Base-by-base conservation (phyloP, 2,797 vertebrate species). In the Acanthiza pusilla region DNA sequence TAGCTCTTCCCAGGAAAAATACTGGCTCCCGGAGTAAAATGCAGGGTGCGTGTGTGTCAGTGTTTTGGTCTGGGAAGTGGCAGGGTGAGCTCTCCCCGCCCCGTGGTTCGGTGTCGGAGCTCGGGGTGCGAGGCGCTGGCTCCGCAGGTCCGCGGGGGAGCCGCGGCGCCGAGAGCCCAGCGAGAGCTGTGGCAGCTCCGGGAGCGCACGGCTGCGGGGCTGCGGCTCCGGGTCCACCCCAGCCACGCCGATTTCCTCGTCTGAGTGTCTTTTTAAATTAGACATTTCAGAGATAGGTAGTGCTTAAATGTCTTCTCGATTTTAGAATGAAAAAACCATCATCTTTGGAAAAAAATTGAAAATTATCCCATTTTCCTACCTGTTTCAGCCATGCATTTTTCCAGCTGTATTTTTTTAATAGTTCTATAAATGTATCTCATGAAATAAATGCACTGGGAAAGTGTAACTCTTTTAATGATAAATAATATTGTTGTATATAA, bases 381-480 rank as follows among this genome's bases (percentile, higher is more conserved):
- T 94, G 30, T 95, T 97, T 93, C 91, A 92, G 96, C 79, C 77
- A 9, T 53, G 63, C 72, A 50, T 96, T 97, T 97, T 68, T 79
- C 91, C 88, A 96, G 96, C 92, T 93, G 76, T 90, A 57, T 96
- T 95, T 97, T 97, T 82, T 26, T 88, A 97, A 96, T 75, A 91
- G 70, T 96, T 86, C 71, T 94, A 73, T 94, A 96, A 96, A 94
- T 93, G 96, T 79, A 80, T 93, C 90, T 96, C 14, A 1, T 95
- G 78, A 95, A 96, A 95, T 91, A 84, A 96, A 97, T 96, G 92
- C 88, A 8, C 84, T 45, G 90, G 91, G 94, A 97, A 96, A 92
- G 87, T 91, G 91, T 94, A 95, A 97, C 92, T 97, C 93, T 97
- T 97, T 97, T 96, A 97, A 97, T 97, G 97, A 94, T 92, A 96